Conservation (phyloP, 2,113 vertebrate species). For the Emydura subglobosa region DNA sequence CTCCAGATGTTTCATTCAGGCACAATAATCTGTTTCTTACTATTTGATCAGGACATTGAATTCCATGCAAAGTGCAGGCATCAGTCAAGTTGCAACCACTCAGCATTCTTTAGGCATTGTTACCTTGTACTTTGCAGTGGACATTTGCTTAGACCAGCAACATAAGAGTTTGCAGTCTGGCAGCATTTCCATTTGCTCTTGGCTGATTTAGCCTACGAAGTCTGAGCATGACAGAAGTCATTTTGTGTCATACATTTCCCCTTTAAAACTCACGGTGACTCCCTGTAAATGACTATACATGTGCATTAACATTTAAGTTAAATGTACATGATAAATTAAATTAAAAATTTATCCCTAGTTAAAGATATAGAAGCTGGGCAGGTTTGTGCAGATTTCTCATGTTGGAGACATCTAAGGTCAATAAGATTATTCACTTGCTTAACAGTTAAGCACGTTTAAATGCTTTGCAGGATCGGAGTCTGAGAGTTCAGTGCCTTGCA, state of each 20-base stretch:
- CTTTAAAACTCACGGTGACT: neutral
- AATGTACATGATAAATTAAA: conserved; percentile 17
- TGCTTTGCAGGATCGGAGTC: neutral
- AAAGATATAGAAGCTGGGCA: conserved; percentile 27
- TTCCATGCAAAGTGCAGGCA: no score
- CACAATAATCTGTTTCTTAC: conserved; percentile 50
- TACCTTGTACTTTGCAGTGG: conserved; percentile 38
- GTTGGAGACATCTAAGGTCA: neutral
- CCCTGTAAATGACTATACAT: neutral
- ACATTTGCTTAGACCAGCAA: conserved; percentile 48
- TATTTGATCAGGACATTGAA: conserved; percentile 46
- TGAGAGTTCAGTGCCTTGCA: neutral
- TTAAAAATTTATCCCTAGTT: neutral
- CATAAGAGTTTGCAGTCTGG: conserved; percentile 14
- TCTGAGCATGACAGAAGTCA: conserved; percentile 12
- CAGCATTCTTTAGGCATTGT: conserved; percentile 54
- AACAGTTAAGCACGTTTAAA: neutral
- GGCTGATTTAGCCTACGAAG: conserved; percentile 4
- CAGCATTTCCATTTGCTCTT: conserved; percentile 32
- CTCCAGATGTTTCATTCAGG: conserved; percentile 76
- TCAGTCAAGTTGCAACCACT: neutral
- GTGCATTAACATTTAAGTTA: conserved; percentile 10
- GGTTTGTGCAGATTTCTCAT: neutral
- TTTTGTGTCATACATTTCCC: conserved; percentile 20
- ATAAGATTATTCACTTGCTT: neutral